Base-by-base conservation (phyloP, 2,888 invertebrate genomes). In the Nephrotoma guestfalica region DNA sequence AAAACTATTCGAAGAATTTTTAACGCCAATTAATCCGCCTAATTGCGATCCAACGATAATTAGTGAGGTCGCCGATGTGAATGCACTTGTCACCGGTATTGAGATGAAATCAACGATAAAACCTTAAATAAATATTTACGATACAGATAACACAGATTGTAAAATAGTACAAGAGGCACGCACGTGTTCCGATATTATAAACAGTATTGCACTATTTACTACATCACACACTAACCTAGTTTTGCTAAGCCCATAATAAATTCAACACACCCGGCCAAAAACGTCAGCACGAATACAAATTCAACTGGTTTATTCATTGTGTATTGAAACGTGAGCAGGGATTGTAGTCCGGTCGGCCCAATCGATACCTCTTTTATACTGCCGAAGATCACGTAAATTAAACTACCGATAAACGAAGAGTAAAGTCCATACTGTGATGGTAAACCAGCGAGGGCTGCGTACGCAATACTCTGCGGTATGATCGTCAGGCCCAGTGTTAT, bases 321-420 rank as follows among this genome's bases (percentile, higher is more conserved):
- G 88, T 94, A 95, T 89, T 96, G 95, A 88, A 95, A 92, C 45
- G 96, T 96, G 89, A 98, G 92, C 86, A 98, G 93, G 47, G 98
- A 95, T 97, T 98, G 97, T 87, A 98, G 93, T 89, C 97, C 97
- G 0, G 98, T 98, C 0, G 98, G 98, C n/a, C 98, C 97, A 88
- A 97, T 96, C 0, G 96, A 96, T 2, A 96, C 96, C 92, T 96
- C 96, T 90, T 95, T 96, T 88, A 96, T 95, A 0, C 97, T 97
- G 71, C 98, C 98, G 89, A 98, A 95, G 89, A 97, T 91, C 86
- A 96, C 93, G 92, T 99, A 99, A 86, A 97, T 93, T 89, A 98
- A 96, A 86, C 90, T 89, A 90, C 96, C 97, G 91, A 97, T 94
- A 90, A 98, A 97, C 0, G 98, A 95, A 1, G 98, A 96, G 91